These are phyloP conservation scores for Hormiphora californensis DNA, from an alignment of 37 sponge, comb jelly and placozoan genomes.

Conservation along the genomic window DNA sequence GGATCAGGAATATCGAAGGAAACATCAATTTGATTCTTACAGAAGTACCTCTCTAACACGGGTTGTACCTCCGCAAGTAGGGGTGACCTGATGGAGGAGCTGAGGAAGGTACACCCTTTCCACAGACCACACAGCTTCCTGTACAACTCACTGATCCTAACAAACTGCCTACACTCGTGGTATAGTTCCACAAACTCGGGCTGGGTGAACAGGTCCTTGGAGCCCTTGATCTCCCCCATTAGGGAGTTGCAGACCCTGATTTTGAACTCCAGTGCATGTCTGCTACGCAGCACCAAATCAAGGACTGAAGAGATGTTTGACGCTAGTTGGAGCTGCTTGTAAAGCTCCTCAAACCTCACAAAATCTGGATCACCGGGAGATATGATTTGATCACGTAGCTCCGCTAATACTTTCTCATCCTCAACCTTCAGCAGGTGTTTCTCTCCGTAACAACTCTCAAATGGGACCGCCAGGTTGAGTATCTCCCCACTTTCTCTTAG, in stretches of 20 bases:
- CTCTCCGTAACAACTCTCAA: conserved; percentile 20
- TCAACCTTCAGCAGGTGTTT: conserved; percentile 5
- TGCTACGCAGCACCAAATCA: not conserved
- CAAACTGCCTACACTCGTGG: not conserved
- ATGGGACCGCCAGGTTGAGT: not conserved
- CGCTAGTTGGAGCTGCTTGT: not conserved
- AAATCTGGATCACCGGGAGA: not conserved
- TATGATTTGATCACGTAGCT: not conserved
- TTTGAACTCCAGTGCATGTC: not conserved
- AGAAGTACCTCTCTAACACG: not conserved
- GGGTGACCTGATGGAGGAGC: not conserved
- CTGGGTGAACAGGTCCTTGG: not conserved
- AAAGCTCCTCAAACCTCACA: no score
- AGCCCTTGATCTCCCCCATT: not conserved
- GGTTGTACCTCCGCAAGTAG: not conserved
- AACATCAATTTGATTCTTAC: not conserved
- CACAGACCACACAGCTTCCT: not conserved
- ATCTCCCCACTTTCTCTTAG: not conserved
- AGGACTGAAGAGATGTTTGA: not conserved
- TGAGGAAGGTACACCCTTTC: not conserved
- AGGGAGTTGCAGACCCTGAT: not conserved
- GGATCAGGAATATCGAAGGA: conserved; percentile 6
- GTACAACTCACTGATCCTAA: not conserved
- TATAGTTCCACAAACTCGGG: conserved; percentile 26
- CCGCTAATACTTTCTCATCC: not conserved